Conservation (phyloP, 2,888 invertebrate genomes). For the Eristalis intricaria region DNA sequence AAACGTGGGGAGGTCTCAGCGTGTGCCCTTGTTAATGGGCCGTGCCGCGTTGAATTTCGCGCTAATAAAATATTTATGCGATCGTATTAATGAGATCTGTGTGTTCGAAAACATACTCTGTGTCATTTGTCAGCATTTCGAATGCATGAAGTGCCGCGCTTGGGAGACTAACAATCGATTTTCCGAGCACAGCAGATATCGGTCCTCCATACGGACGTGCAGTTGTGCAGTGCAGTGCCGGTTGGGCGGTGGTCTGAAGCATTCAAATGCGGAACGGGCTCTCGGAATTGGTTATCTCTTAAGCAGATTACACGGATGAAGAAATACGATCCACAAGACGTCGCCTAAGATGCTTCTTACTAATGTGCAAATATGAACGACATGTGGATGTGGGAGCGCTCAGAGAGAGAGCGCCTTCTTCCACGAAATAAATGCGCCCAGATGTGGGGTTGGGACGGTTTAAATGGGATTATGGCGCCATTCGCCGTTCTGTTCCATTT, state of each 20-base stretch:
- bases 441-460: conserved; percentile 5
- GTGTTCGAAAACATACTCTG: conserved; percentile 36
- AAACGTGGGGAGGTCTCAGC: background rate
- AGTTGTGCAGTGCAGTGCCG: background rate
- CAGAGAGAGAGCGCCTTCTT: conserved; percentile 18
- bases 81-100: conserved; percentile 53
- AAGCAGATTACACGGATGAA: conserved; percentile 58
- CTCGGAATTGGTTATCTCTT: conserved; percentile 44
- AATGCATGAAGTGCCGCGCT: conserved; percentile 10
- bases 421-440: conserved; percentile 39
- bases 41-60: conserved; percentile 34
- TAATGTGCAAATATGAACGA: conserved; percentile 40
- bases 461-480: conserved; percentile 45
- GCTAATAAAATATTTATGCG: conserved; percentile 60
- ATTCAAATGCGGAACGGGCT: background rate
- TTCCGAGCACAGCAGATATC: background rate
- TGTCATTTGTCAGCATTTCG: conserved; percentile 39
- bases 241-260: background rate
- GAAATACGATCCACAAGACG: conserved; percentile 33
- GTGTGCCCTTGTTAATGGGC: conserved; percentile 30
- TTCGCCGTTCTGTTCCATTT: conserved; percentile 29
- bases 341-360: conserved; percentile 6
- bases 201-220: background rate
- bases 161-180: background rate
- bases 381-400: conserved; percentile 47